Evolutionary conservation across 2,888 invertebrate genomes (phyloP).

Genomic region (Hirtodrosophila histrioides): DNA sequence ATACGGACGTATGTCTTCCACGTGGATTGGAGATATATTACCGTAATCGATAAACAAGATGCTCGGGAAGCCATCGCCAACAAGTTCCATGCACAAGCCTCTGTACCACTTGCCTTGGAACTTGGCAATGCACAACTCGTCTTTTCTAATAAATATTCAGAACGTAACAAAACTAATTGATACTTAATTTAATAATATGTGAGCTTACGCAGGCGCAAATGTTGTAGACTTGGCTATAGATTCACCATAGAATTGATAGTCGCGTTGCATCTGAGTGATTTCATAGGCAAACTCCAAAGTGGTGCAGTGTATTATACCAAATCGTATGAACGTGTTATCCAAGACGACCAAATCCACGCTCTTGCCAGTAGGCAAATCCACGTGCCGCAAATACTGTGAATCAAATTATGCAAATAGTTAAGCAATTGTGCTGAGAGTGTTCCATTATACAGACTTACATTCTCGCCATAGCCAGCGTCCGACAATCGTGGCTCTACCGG

Average conservation of each 20-base stretch:
- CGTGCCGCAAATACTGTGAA: slow-evolving; percentile 63
- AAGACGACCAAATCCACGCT: slow-evolving; percentile 75
- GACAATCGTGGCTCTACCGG: slow-evolving; percentile 59
- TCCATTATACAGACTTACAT: slow-evolving; percentile 57
- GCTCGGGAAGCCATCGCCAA: slow-evolving; percentile 83
- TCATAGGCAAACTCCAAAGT: slow-evolving; percentile 67
- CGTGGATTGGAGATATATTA: slow-evolving; percentile 69
- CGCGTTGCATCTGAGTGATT: slow-evolving; percentile 74
- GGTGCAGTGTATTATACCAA: slow-evolving; percentile 79
- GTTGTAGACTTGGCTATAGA: slow-evolving; percentile 41
- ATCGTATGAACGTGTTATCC: slow-evolving; percentile 78
- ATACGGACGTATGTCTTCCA: slow-evolving; percentile 80
- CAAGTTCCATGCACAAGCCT: slow-evolving; percentile 79
- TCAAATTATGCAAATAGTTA: no score
- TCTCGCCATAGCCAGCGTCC: slow-evolving; percentile 53
- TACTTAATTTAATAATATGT: neutral
- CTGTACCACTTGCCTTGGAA: slow-evolving; percentile 82
- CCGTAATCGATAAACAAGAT: slow-evolving; percentile 83
- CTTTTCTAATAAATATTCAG: slow-evolving; percentile 49
- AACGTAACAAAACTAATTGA: neutral
- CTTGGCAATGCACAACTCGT: slow-evolving; percentile 81
- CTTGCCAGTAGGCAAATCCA: slow-evolving; percentile 69
- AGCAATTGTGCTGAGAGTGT: no score
- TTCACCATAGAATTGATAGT: slow-evolving; percentile 75
- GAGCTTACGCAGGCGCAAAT: slow-evolving; percentile 78